Percentiles rank a stretch among this genome's conserved stretches.
Conservation (phyloP, 1,140 invertebrate species). For the Drosophila cardini region DNA sequence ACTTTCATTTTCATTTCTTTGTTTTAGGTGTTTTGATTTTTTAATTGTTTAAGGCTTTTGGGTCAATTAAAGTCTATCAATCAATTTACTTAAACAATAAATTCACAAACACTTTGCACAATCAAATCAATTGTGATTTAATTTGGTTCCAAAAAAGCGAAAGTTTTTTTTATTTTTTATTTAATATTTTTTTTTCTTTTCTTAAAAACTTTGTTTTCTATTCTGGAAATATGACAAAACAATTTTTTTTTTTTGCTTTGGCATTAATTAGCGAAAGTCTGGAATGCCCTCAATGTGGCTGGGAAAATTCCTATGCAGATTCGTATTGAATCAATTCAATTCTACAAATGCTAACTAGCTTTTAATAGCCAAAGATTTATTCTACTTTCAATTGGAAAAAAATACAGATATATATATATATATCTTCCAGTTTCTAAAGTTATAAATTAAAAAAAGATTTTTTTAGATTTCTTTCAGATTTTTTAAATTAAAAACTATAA, state of each 20-base stretch:
- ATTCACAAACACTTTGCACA: conserved; percentile 29
- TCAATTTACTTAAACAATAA: conserved; percentile 47
- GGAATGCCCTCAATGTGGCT: conserved; percentile 1
- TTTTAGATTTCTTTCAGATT: too few species aligned
- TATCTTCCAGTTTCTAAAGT: too few species aligned
- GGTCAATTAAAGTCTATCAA: conserved; percentile 49
- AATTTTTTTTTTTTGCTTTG: neutral
- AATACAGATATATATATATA: neutral
- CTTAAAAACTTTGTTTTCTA: conserved; percentile 1
- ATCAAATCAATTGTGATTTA: conserved; percentile 46
- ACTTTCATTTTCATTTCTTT: neutral
- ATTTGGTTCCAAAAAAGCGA: conserved; percentile 23
- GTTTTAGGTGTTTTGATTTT: neutral
- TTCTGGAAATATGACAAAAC: conserved; percentile 9
- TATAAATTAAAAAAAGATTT: too few species aligned
- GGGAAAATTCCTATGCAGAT: conserved; percentile 11
- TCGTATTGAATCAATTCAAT: neutral
- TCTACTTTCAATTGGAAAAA: conserved; percentile 5
- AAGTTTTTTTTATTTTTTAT: conserved; percentile 2
- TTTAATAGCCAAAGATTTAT: conserved; percentile 1
- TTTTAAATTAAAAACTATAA: too few species aligned
- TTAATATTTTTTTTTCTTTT: too few species aligned
- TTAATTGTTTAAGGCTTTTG: neutral
- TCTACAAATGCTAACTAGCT: conserved; percentile 13
- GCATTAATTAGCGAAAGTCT: conserved; percentile 18